These are phyloP conservation scores for Epinotia bilunana DNA, from an alignment of 2,888 invertebrate genomes.

Conservation along the genomic window DNA sequence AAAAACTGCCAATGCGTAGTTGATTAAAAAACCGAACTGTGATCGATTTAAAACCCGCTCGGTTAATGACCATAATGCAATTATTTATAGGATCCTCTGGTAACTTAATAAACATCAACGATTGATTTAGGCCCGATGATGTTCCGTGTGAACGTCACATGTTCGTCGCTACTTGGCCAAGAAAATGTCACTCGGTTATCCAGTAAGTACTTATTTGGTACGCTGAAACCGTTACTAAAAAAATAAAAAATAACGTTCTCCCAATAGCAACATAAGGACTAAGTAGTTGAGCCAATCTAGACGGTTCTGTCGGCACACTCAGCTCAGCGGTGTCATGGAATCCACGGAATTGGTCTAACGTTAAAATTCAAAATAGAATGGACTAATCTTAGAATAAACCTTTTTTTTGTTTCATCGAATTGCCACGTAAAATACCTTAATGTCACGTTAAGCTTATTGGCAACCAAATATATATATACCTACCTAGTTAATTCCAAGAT, in stretches of 20 bases:
- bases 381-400: too few relatives aligned
- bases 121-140: conserved; percentile 1
- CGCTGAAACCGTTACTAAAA: background rate
- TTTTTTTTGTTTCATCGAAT: too few relatives aligned
- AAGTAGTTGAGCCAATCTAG: too few relatives aligned
- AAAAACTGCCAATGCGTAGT: conserved; percentile 58
- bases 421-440: too few relatives aligned
- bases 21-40: conserved; percentile 41
- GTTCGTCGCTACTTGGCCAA: background rate
- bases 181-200: background rate
- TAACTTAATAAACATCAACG: conserved; percentile 14
- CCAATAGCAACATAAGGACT: too few relatives aligned
- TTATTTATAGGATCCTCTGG: conserved; percentile 22
- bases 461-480: too few relatives aligned
- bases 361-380: too few relatives aligned
- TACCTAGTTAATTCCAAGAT: too few relatives aligned
- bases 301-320: too few relatives aligned
- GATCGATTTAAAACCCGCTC: conserved; percentile 40
- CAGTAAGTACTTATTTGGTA: background rate
- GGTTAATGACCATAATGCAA: conserved; percentile 31
- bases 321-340: too few relatives aligned
- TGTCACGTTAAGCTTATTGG: too few relatives aligned
- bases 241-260: background rate
- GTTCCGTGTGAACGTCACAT: background rate
- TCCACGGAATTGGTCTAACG: too few relatives aligned